Base-by-base conservation (phyloP, 2,113 vertebrate genomes). In the Sceloporus tristichus region DNA sequence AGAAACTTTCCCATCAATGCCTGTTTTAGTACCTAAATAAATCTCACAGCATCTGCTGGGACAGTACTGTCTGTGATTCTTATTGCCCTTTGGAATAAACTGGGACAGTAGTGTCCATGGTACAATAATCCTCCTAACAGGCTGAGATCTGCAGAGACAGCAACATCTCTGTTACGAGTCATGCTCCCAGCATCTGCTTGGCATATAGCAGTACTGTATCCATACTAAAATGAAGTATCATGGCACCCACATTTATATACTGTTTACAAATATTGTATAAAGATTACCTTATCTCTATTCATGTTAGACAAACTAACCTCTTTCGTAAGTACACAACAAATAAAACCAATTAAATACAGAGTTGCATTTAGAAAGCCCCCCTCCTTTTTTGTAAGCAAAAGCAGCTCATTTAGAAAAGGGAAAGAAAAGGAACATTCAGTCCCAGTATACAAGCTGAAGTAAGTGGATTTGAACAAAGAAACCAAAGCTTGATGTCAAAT, bases 51-150 rank as follows among this genome's bases (percentile, higher is more conserved):
- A 80, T 86, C 40, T 66, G 93, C 89, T 93, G 94, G 73, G 94
- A 96, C 95, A 96, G 95, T 80, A 76, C 94, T 75, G 94, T 92
- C 89, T 91, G 93, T 94, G 95, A 95, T 88, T 88, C 93, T 70
- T 90, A 90, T 86, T 23, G 74, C 54, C 84, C 53, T 0, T 0
- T 66, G 85, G 94, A 87, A 91, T 93, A 93, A 93, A 91, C 18
- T 87, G 96, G 91, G 95, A 96, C 95, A 96, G 94, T 95, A 94
- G 94, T 73, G 79, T 25, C 90, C 92, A 91, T 97, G 96, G 96
- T 96, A 97, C 95, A 95, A 94, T 85, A 89, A 86, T 89, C 40
- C 59, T 85, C 88, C 83, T 90, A 91, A 91, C 94, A 94, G 94
- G 91, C 91, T 40, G 80, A 79, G 86, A 79, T 85, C 91, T 90